Base-by-base conservation (phyloP, 1,140 invertebrate genomes). In the Bombus waltoni region DNA sequence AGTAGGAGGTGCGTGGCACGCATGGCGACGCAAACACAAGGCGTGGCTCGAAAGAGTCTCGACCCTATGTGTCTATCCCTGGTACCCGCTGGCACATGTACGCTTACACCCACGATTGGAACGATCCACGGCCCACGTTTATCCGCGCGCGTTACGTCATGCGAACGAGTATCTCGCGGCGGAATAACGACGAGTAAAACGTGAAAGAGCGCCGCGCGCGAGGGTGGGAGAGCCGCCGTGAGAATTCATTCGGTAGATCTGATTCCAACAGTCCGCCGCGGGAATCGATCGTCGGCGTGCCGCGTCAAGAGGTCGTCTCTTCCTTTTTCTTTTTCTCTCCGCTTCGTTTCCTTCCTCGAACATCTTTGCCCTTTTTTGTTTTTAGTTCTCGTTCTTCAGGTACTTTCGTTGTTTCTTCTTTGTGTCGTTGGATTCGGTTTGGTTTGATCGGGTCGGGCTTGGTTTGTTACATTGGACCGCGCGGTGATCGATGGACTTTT, bases 1-100 rank as follows among this genome's bases (percentile, higher is more conserved):
- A 93, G 94, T 94, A 93, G 94, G 92, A 94, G 93, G 93, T 94
- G 93, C 93, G 94, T 93, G 94, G 92, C 93, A 94, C 93, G 94
- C 94, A 95, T 94, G 94, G 93, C 93, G 93, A 94, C 94, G 91
- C 91, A 93, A 94, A 92, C 92, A 94, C 89, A 92, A 95, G 94
- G 94, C 94, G 94, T 94, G 93, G 93, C 91, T 92, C 89, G 81
- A 89, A 93, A 94, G 84, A 93, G 91, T 92, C 89, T 92, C 90
- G 91, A 91, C 90, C 87, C 86, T 80, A 70, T 72, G 42, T 65
- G 53, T 81, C 75, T 88, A 80, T 81, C 66, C 71, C 65, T 71
- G 81, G n/a, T 81, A 68, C 83, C 75, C 65, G 28, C 42, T 75
- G 73, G 66, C 79, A 89, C 78, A 75, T 76, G 66, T n/a, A 53